Percentiles rank a stretch among this genome's conserved stretches.
These are phyloP conservation scores for Lucinisca nassula DNA, from an alignment of 2,888 invertebrate species.

Conservation along the genomic window DNA sequence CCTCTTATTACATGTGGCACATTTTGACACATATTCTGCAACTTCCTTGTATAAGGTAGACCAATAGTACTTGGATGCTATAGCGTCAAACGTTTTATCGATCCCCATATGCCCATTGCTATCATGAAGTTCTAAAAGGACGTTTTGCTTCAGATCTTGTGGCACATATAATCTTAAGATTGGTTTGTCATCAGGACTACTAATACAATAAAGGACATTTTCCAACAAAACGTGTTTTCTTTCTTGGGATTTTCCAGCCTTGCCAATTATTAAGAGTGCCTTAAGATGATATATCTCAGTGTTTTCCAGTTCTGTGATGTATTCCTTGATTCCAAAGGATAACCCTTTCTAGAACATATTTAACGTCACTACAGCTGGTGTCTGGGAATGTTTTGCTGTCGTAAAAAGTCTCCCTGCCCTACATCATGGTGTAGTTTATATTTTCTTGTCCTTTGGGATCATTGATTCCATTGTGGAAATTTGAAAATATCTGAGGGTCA, in stretches of 20 bases:
- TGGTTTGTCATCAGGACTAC: constrained; percentile 30
- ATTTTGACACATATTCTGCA: constrained; percentile 3
- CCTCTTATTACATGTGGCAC: constrained; percentile 36
- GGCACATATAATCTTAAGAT: constrained; percentile 2
- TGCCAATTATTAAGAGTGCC: background rate
- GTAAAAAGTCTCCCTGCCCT: no score
- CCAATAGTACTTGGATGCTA: constrained; percentile 12
- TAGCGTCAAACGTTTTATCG: constrained; percentile 3
- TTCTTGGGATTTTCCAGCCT: background rate
- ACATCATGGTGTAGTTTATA: no score
- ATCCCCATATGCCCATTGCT: background rate
- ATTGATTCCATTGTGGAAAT: no score
- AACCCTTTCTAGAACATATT: no score
- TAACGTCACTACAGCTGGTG: no score
- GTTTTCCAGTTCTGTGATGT: no score
- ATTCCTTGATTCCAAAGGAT: no score
- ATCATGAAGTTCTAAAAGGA: constrained; percentile 17
- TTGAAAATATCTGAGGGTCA: no score
- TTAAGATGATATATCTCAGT: background rate
- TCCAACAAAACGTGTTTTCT: background rate
- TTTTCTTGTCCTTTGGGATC: no score
- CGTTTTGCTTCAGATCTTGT: background rate
- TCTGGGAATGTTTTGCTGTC: no score
- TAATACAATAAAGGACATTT: constrained; percentile 30
- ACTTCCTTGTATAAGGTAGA: background rate